Evolutionary conservation across 2,888 invertebrate species (phyloP), one percentile per base, ranked within the genome.

Genomic region (Muscina levida): DNA sequence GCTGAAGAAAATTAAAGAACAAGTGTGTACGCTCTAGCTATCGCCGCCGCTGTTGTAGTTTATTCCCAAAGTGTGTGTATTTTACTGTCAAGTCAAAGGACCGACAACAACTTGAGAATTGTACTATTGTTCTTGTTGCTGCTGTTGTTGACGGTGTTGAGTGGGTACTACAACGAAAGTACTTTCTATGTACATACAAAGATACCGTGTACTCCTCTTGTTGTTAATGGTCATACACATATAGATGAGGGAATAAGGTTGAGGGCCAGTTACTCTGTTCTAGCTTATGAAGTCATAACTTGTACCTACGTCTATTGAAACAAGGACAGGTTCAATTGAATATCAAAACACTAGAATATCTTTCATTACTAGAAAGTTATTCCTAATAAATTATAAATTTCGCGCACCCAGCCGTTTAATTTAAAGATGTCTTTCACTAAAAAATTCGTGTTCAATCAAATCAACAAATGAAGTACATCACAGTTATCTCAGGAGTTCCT

Each of bases 71-170:
- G 56, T 70, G 65, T 76, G 65, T 68, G 57, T 72, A 76, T 66
- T 76, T 76, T 72, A 57, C 48, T 68, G 48, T 51, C 46, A 66
- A 65, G 57, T 57, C 65, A 76, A 72, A 70, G 48, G 68, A 66
- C 65, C 31, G 57, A 76, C 72, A 73, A 76, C 68, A 70, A 73
- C 79, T 73, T 51, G 68, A 72, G 72, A 76, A 19, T 80, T 70
- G 48, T 24, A 22, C 6, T 62, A 17, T 70, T 39, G 10, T 39
- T 71, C 5, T 70, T 26, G 57, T 46, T 62, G 46, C 8, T 56
- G 15, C 5, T 66, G 31, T 37, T 67, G 51, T 67, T 51, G 59
- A 1, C 19, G 17, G 46, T 57, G 62, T 75, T 56, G 59, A 68
- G 67, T 65, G 44, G n/a, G 46, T 57, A 24, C 22, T 62, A 53